Evolutionary conservation across 2,888 invertebrate species (phyloP).

Genomic region (Pegoplata infirma): DNA sequence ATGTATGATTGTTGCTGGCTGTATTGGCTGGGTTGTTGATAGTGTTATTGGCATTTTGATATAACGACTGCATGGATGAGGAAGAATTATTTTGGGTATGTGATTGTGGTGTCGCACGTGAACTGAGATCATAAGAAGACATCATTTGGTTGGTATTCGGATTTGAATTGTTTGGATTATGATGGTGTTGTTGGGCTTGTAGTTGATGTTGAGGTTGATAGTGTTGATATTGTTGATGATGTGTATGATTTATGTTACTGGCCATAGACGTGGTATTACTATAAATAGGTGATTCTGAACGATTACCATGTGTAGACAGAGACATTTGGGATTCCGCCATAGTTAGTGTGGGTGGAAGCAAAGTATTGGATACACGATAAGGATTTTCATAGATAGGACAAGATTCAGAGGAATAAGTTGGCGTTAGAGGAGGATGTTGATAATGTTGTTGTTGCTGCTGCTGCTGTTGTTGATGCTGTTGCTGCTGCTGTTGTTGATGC

Average conservation of each 20-base stretch:
- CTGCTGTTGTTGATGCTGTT: conserved; percentile 63
- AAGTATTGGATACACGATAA: conserved; percentile 70
- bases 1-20: conserved; percentile 22
- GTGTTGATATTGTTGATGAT: conserved; percentile 53
- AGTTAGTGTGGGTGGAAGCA: conserved; percentile 57
- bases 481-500: conserved; percentile 64
- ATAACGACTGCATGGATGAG: conserved; percentile 71
- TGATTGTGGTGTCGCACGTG: conserved; percentile 48
- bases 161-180: neutral
- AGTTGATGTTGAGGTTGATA: conserved; percentile 57
- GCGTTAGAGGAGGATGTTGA: conserved; percentile 60
- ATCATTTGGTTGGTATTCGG: conserved; percentile 61
- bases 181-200: conserved; percentile 9
- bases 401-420: conserved; percentile 73
- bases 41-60: conserved; percentile 60
- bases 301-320: conserved; percentile 67
- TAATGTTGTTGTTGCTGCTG: conserved; percentile 61
- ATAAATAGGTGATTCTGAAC: conserved; percentile 80
- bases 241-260: conserved; percentile 59
- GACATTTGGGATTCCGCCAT: conserved; percentile 64
- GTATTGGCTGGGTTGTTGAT: conserved; percentile 17
- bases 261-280: conserved; percentile 79
- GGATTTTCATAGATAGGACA: conserved; percentile 81
- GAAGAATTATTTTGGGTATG: conserved; percentile 63
- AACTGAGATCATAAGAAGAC: conserved; percentile 65